These are phyloP conservation scores for Hippopotamyrus pictus DNA, from an alignment of 2,797 vertebrate species.

Conservation along the genomic window DNA sequence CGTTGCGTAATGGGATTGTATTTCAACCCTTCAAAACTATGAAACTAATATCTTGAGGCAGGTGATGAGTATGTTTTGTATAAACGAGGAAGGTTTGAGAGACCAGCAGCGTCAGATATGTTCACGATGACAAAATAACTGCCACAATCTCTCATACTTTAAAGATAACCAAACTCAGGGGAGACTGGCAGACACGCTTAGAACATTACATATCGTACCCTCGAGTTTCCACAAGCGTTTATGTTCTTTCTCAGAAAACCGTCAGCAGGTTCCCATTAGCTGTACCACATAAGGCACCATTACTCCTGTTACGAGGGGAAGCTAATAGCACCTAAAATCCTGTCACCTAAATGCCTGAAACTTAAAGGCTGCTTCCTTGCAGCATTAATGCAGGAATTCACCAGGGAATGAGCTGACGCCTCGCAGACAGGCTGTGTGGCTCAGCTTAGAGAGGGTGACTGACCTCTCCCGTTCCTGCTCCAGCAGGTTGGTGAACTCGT, in stretches of 20 bases:
- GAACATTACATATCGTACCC: background rate
- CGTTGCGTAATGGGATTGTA: background rate
- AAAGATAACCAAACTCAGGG: background rate
- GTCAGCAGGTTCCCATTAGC: background rate
- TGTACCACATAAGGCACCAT: background rate
- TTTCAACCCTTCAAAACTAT: background rate
- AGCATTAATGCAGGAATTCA: background rate
- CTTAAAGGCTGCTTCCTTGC: background rate
- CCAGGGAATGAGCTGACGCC: background rate
- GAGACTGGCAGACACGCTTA: background rate
- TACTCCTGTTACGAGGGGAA: background rate
- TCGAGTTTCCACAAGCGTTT: background rate
- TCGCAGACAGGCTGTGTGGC: background rate
- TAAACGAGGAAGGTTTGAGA: background rate
- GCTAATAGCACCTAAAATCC: background rate
- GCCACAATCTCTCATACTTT: background rate
- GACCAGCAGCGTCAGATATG: background rate
- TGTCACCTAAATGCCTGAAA: background rate
- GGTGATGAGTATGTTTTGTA: background rate
- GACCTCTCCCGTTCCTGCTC: slow-evolving; percentile 91
- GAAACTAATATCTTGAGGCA: background rate
- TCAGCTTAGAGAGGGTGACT: slow-evolving; percentile 34
- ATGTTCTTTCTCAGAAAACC: background rate
- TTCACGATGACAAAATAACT: background rate
- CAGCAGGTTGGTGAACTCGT: slow-evolving; percentile 87